Evolutionary conservation across 64 coral and sea anemone genomes (phyloP), one percentile per base, ranked within the genome.

Genomic region (Montipora sp.): DNA sequence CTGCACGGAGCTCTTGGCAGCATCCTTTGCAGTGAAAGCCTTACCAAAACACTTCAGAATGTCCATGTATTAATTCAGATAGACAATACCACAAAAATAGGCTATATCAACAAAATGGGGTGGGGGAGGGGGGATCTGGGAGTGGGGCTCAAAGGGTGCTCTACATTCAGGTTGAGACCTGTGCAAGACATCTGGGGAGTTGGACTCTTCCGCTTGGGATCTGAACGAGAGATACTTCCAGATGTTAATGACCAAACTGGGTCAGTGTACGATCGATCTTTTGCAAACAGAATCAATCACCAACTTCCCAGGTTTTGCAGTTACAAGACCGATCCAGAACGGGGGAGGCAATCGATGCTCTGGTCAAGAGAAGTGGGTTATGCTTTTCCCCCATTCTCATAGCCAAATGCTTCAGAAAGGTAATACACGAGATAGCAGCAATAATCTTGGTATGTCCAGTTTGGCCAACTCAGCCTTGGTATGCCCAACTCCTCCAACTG

Each of bases 381-480:
- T 80, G 92, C 78, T 13, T 89, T 81, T 87, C 92, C 84, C 24
- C 77, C 92, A 18, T 94, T 94, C 57, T 94, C 4, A 87, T 94
- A 27, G 14, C 24, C 50, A 45, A 61, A 81, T 67, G 46, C 21
- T 45, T 92, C 36, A 74, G 48, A 51, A 91, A 90, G 48, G 78
- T 83, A 57, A 36, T 21, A 14, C 45, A 51, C 47, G 68, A 83
- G 16, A 75, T 58, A 36, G 68, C 78, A 81, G 61, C 90, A 75
- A 23, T 81, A 71, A 16, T 21, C 51, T 12, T 61, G 50, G 89
- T 90, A 8, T 55, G 79, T 22, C 75, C 91, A 49, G 63, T 67
- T 7, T 87, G 83, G 76, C 83, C 91, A 69, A 57, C 91, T 13
- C 84, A 88, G 61, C 10, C 91, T 21, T 88, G 91, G 83, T 93